Percentiles rank a stretch among this genome's conserved stretches.
phyloP scores from a whole-genome alignment of 2,888 invertebrate species.

The Rhagonycha fulva region DNA sequence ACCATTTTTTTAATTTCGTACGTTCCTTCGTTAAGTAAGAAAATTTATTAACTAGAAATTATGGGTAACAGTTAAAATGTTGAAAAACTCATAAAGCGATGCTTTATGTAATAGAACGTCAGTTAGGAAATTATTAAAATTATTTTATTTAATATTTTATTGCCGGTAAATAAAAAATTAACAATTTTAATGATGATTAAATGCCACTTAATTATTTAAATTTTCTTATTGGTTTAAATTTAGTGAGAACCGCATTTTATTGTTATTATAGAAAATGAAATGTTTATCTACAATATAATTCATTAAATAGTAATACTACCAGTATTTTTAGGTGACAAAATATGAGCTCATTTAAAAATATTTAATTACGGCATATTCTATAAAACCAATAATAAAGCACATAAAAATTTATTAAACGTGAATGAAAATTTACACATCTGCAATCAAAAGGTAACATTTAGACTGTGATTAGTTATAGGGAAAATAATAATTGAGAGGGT shows the following conservation, averaged over 20 bases:
- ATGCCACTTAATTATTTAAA: neutral
- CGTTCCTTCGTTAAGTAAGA: too few relatives aligned
- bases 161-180: neutral
- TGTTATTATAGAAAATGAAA: neutral
- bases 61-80: neutral
- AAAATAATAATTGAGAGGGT: constrained; percentile 42
- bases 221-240: neutral
- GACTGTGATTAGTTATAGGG: constrained; percentile 48
- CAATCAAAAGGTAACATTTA: constrained; percentile 34
- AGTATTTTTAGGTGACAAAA: constrained; percentile 18
- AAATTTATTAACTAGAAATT: neutral
- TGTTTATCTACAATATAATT: neutral
- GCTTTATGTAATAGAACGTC: neutral
- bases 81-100: neutral
- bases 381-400: constrained; percentile 36
- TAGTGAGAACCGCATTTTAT: neutral
- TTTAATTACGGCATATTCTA: constrained; percentile 24
- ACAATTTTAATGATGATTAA: neutral
- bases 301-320: neutral
- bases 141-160: neutral
- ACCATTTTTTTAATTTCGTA: neutral
- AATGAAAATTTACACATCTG: constrained; percentile 42
- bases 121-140: neutral
- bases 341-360: constrained; percentile 6
- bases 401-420: constrained; percentile 36